phyloP scores from a whole-genome alignment of 2,888 invertebrate genomes.

The Pachydiplax longipennis region DNA sequence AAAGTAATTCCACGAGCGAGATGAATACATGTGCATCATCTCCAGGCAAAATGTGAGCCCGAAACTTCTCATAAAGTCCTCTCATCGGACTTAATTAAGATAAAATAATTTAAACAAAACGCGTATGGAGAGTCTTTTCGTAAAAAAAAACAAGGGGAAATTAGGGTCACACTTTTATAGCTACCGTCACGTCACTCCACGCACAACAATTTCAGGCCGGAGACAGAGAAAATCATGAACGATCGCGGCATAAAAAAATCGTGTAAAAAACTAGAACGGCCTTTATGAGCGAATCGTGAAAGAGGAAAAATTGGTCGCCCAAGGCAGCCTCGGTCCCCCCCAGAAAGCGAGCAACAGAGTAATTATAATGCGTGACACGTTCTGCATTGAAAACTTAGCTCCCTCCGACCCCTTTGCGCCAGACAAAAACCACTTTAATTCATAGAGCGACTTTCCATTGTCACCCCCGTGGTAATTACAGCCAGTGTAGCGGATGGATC shows the following conservation, averaged over 20 bases:
- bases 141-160: neutral
- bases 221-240: neutral
- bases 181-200: neutral
- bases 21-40: too few species aligned
- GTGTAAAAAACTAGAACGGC: neutral
- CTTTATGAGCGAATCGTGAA: neutral
- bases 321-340: neutral
- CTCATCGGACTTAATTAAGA: neutral
- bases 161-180: neutral
- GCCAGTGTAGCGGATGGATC: constrained; percentile 29
- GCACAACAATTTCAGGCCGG: neutral
- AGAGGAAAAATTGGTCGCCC: neutral
- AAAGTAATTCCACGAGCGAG: too few species aligned
- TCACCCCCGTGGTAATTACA: constrained; percentile 32
- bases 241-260: neutral
- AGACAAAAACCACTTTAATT: constrained; percentile 34
- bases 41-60: too few species aligned
- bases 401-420: neutral
- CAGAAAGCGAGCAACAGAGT: constrained; percentile 38
- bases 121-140: neutral
- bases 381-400: constrained; percentile 34
- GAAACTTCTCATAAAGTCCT: neutral
- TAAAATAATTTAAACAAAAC: neutral
- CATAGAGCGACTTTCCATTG: constrained; percentile 31
- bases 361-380: constrained; percentile 44